Evolutionary conservation across 2,888 invertebrate species (phyloP), one percentile per base, ranked within the genome.

Genomic region (Malacosoma neustria): DNA sequence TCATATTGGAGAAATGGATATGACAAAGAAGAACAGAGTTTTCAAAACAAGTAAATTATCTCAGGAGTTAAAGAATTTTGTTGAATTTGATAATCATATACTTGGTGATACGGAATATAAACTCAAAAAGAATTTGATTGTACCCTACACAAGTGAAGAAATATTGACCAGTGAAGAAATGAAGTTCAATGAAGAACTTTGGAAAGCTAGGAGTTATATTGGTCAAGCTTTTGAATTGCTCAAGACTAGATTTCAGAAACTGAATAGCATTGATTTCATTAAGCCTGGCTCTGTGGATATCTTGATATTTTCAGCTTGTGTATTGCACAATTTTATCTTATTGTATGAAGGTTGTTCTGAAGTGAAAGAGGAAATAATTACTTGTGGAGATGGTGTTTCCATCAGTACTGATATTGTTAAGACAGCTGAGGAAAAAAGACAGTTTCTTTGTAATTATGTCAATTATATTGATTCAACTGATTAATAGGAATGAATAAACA

Each of bases 361-460:
- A 42, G 51, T 85, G 0, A 84, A 84, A 43, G 67, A 77, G 42
- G 85, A 84, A 57, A 39, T 54, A 2, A 52, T 77, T 6, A 45
- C 57, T 9, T 74, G 68, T 63, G 74, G 77, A 54, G 76, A 80
- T 54, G 72, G 69, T 41, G 64, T 85, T 11, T 62, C 61, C 12
- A 71, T 85, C 38, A 79, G 81, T 42, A 68, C 60, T 30, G 60
- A 57, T 42, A 65, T 82, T 53, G 75, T 81, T 1, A 72, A 68
- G 50, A 73, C 65, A 45, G 71, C 82, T 15, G 34, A 47, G 22
- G 85, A 84, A 42, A 85, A 85, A 45, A 64, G 85, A 15, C 79
- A 81, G 43, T 85, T 82, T 61, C 48, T 85, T 32, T 82, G 81
- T 58, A 80, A 82, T 50, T 85, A 81, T 44, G 72, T 85, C 11